phyloP scores from a whole-genome alignment of 2,888 invertebrate species.

The Drosophila cyrtoloma region DNA sequence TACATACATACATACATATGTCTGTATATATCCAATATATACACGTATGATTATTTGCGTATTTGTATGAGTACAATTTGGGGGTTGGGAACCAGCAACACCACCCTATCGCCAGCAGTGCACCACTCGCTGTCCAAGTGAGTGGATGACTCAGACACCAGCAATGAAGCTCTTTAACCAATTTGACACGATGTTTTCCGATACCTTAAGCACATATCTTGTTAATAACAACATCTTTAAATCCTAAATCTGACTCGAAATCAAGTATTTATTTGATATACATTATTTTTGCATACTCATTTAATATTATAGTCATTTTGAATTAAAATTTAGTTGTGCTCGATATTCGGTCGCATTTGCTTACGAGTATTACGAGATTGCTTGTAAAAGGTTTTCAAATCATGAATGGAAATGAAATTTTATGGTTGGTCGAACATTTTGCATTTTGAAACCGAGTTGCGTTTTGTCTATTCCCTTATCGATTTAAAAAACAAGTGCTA shows the following conservation, averaged over 20 bases:
- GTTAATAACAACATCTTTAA: not conserved
- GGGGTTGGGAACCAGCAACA: not conserved
- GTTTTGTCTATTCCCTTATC: not conserved
- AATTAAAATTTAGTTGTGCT: not conserved
- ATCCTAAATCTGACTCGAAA: not conserved
- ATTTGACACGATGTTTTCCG: not conserved
- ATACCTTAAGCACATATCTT: not conserved
- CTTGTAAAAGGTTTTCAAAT: not conserved
- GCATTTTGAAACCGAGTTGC: not conserved
- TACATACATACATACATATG: not conserved
- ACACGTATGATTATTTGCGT: not conserved
- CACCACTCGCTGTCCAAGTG: slow-evolving; percentile 25
- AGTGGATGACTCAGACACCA: slow-evolving; percentile 20
- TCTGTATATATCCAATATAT: not conserved
- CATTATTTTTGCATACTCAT: not conserved
- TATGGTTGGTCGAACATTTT: not conserved
- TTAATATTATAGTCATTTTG: not conserved
- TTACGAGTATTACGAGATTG: not conserved
- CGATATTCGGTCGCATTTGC: no score
- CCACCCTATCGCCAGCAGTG: slow-evolving; percentile 17
- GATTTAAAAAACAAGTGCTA: slow-evolving; percentile 2
- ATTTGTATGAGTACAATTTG: not conserved
- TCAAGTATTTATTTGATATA: not conserved
- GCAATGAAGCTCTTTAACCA: no score
- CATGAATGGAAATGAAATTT: not conserved